Evolutionary conservation across 2,888 invertebrate genomes (phyloP).

Genomic region (Pterostichus madidus): DNA sequence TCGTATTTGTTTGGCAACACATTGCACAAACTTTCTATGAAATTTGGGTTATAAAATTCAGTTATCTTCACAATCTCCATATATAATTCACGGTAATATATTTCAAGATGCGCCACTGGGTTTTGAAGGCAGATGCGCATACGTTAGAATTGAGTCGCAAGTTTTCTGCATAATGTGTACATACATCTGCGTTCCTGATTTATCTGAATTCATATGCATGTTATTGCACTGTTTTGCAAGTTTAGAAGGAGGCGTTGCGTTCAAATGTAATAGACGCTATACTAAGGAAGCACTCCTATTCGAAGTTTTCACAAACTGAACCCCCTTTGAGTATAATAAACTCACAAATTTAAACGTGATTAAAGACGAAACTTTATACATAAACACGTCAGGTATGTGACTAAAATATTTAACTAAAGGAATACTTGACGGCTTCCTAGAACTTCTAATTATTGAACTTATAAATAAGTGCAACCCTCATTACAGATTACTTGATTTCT

Average conservation of each 20-base stretch:
- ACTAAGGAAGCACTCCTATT: constrained; percentile 19
- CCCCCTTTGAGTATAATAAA: constrained; percentile 41
- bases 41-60: neutral
- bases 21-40: too few relatives aligned
- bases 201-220: constrained; percentile 56
- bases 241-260: constrained; percentile 24
- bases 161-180: constrained; percentile 45
- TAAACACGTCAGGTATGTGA: constrained; percentile 14
- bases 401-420: constrained; percentile 16
- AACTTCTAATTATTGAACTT: constrained; percentile 6
- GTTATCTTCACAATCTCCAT: neutral
- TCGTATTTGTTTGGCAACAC: too few relatives aligned
- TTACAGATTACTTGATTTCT: too few relatives aligned
- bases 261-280: constrained; percentile 32
- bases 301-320: constrained; percentile 27
- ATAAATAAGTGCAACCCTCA: too few relatives aligned
- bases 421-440: neutral
- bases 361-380: constrained; percentile 41
- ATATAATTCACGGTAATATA: constrained; percentile 5
- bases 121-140: constrained; percentile 11
- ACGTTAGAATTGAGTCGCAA: constrained; percentile 17
- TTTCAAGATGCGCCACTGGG: constrained; percentile 2
- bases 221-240: constrained; percentile 54
- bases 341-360: constrained; percentile 42
- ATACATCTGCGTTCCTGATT: constrained; percentile 37